Evolutionary conservation across 2,797 vertebrate species (phyloP).

Genomic region (Pogoniulus pusillus): DNA sequence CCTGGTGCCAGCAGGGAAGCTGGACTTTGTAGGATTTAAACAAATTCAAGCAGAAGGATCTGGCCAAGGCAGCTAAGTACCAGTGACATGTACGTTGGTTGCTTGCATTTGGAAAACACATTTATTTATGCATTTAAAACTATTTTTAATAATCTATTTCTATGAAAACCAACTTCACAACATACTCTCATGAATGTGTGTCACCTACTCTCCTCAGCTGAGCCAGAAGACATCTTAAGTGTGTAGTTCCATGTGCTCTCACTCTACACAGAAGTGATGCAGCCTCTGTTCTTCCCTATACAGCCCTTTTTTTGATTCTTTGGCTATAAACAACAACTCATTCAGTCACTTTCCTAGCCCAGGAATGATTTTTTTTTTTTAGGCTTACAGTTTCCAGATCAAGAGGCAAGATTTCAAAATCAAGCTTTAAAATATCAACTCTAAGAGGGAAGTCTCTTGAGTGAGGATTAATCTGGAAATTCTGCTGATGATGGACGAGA

Average conservation of each 20-base stretch:
- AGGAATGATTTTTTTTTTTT: neutral
- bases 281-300: neutral
- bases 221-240: neutral
- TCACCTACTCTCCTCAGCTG: neutral
- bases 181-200: neutral
- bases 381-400: neutral
- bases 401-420: neutral
- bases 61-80: neutral
- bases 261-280: neutral
- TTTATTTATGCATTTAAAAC: no score
- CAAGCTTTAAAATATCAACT: neutral
- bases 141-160: neutral
- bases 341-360: neutral
- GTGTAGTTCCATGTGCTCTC: neutral
- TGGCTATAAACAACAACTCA: neutral
- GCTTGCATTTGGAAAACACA: neutral
- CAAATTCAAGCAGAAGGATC: neutral
- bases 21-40: neutral
- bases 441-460: neutral
- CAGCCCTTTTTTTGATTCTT: neutral
- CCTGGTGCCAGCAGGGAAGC: neutral
- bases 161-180: neutral
- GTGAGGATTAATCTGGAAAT: conserved; percentile 25
- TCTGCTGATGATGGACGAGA: conserved; percentile 7
- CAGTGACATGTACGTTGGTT: neutral